phyloP scores from a whole-genome alignment of 2,113 vertebrate genomes.

The Strigops habroptila region DNA sequence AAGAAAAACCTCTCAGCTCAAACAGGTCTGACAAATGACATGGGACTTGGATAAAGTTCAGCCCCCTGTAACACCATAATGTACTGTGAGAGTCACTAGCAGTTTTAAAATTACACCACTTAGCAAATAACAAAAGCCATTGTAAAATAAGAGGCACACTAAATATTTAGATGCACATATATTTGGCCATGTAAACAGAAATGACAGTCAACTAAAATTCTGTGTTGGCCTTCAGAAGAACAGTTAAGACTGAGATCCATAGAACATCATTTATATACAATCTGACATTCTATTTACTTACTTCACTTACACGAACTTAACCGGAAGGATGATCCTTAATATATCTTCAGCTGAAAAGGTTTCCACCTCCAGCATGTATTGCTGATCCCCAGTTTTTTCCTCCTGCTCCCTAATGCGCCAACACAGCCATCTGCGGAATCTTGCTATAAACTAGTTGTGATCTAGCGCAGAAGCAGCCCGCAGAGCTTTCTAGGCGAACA shows the following conservation, averaged over 20 bases:
- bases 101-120: neutral
- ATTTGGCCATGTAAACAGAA: neutral
- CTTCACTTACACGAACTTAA: neutral
- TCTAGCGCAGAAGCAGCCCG: neutral
- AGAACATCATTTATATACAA: neutral
- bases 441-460: neutral
- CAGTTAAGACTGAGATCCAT: neutral
- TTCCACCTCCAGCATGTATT: neutral
- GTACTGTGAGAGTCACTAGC: neutral
- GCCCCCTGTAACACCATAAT: neutral
- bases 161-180: neutral
- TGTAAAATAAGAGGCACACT: neutral
- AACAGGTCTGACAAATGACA: neutral
- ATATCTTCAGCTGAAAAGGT: neutral
- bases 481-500: neutral
- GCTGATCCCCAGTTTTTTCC: neutral
- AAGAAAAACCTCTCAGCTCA: neutral
- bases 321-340: neutral
- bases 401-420: neutral
- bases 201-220: neutral
- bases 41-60: neutral
- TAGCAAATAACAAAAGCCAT: neutral
- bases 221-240: neutral
- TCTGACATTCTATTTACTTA: neutral
- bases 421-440: neutral